Conservation (phyloP, 2,797 vertebrate species). For the Rhabdomys pumilio region DNA sequence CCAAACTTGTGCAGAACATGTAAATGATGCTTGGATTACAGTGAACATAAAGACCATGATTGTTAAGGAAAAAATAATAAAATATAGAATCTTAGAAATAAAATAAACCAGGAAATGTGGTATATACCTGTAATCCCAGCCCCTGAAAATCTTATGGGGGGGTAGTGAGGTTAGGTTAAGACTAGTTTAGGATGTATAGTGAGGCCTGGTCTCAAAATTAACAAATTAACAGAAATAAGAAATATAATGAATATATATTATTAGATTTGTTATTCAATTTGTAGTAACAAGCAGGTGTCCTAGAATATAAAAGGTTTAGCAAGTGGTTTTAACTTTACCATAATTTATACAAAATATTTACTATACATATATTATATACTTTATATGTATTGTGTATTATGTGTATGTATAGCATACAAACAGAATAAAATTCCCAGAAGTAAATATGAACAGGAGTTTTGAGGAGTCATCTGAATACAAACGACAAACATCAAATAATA, state of each 20-base stretch:
- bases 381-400: not conserved
- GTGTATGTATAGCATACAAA: not conserved
- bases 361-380: not conserved
- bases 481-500: not conserved
- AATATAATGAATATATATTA: not conserved
- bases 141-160: not conserved
- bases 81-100: conserved; percentile 20
- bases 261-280: not conserved
- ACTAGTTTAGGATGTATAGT: not conserved
- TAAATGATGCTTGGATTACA: not conserved
- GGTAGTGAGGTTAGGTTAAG: not conserved
- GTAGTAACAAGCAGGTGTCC: not conserved
- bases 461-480: not conserved
- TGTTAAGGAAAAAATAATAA: not conserved
- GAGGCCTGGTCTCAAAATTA: too few relatives aligned
- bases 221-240: not conserved
- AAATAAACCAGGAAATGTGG: not conserved
- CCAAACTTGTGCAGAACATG: not conserved
- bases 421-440: not conserved
- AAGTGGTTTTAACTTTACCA: not conserved
- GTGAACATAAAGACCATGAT: not conserved
- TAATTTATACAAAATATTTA: not conserved
- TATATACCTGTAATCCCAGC: not conserved
- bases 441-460: conserved; percentile 1
- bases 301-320: not conserved